Percentiles rank a stretch among this genome's conserved stretches.
These are phyloP conservation scores for Pollenia amentaria DNA, from an alignment of 2,888 invertebrate species.

Conservation along the genomic window DNA sequence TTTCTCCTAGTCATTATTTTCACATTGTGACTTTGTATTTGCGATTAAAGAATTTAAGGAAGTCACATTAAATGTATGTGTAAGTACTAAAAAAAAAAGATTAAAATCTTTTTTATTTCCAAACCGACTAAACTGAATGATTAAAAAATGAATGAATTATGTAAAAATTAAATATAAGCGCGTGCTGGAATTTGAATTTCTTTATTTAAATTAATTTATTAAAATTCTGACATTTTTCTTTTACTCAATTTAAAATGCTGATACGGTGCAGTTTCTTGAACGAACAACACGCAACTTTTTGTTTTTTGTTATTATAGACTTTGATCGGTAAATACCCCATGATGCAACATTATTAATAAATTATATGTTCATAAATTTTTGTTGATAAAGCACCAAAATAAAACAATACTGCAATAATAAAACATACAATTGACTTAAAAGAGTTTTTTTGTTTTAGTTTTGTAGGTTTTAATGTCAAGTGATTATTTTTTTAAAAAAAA, in stretches of 20 bases:
- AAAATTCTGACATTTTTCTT: neutral
- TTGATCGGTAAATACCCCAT: slow-evolving; percentile 10
- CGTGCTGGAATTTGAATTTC: slow-evolving; percentile 11
- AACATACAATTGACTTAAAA: neutral
- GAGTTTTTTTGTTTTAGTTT: neutral
- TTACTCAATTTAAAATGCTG: slow-evolving; percentile 19
- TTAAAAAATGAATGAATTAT: neutral
- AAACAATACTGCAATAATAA: neutral
- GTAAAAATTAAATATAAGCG: neutral
- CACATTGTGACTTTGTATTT: too few species aligned
- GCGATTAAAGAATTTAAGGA: too few species aligned
- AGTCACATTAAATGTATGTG: too few species aligned
- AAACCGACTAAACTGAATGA: neutral
- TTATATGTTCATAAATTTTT: neutral
- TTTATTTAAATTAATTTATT: neutral
- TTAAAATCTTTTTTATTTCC: neutral
- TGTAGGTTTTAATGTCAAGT: slow-evolving; percentile 11
- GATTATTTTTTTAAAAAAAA: neutral
- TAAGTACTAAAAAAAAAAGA: neutral
- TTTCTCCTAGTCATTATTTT: too few species aligned
- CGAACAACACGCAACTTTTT: neutral
- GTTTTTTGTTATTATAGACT: neutral
- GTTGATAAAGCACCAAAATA: slow-evolving; percentile 2
- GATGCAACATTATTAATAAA: slow-evolving; percentile 9
- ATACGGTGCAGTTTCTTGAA: slow-evolving; percentile 20